Evolutionary conservation across 2,888 invertebrate genomes (phyloP).

Genomic region (Microctonus hyperodae): DNA sequence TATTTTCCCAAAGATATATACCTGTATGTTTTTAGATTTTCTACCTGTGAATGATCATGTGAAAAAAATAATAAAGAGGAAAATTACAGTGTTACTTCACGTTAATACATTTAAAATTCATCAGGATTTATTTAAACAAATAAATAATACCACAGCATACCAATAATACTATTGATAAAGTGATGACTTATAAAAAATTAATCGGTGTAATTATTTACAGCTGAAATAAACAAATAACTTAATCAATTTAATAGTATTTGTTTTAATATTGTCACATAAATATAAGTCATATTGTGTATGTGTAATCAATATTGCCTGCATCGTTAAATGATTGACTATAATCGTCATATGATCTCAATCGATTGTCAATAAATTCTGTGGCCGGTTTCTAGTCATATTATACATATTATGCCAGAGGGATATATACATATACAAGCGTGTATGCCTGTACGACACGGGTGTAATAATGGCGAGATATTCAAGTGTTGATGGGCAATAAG

Average conservation of each 20-base stretch:
- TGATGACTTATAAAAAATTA: too few species aligned
- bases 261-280: neutral
- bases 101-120: neutral
- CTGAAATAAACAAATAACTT: too few species aligned
- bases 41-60: neutral
- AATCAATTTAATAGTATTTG: too few species aligned
- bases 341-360: slow-evolving; percentile 17
- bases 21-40: neutral
- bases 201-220: too few species aligned
- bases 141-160: neutral
- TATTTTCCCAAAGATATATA: neutral
- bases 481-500: slow-evolving; percentile 1
- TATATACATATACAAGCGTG: neutral
- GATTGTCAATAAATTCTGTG: slow-evolving; percentile 6
- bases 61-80: neutral
- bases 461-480: neutral
- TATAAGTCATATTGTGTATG: neutral
- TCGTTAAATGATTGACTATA: slow-evolving; percentile 2
- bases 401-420: neutral
- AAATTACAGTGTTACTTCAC: neutral
- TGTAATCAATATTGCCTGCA: neutral
- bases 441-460: too few species aligned
- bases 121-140: neutral
- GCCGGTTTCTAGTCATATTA: neutral
- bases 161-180: too few species aligned